Conservation (phyloP, 2,888 invertebrate species). For the Venusia cambrica region DNA sequence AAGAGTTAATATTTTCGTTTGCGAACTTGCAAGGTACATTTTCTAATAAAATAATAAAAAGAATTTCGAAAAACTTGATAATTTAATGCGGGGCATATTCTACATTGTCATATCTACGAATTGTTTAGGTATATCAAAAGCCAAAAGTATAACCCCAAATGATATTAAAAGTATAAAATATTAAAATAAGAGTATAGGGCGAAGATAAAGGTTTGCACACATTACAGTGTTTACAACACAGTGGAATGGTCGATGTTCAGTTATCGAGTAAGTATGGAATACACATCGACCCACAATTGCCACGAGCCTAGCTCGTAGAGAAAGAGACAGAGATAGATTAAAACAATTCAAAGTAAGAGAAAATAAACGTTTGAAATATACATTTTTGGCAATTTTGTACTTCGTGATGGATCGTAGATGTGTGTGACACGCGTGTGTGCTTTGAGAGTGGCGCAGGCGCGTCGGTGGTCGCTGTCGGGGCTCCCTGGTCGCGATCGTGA, state of each 20-base stretch:
- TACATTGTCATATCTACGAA: conserved; percentile 27
- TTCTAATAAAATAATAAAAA: conserved; percentile 14
- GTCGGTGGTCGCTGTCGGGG: conserved; percentile 24
- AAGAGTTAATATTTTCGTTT: conserved; percentile 36
- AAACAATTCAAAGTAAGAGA: conserved; percentile 39
- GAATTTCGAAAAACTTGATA: conserved; percentile 31
- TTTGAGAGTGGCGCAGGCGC: conserved; percentile 35
- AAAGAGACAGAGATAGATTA: conserved; percentile 37
- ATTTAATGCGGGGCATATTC: conserved; percentile 27
- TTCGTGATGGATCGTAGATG: conserved; percentile 67
- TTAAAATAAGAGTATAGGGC: conserved; percentile 31
- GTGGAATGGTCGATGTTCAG: conserved; percentile 43
- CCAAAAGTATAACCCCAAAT: conserved; percentile 33
- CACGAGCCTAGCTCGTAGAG: conserved; percentile 45
- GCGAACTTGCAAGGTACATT: conserved; percentile 17
- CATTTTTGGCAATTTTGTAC: conserved; percentile 80
- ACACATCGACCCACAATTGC: conserved; percentile 47
- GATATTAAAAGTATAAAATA: conserved; percentile 17
- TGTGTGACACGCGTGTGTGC: conserved; percentile 39
- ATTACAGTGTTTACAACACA: conserved; percentile 49
- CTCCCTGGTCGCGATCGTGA: conserved; percentile 31
- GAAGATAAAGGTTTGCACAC: conserved; percentile 43
- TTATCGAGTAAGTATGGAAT: conserved; percentile 43
- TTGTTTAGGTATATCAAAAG: conserved; percentile 30
- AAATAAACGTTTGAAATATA: conserved; percentile 44